phyloP scores from a whole-genome alignment of 1,140 invertebrate species.

The Reticulitermes speratus region DNA sequence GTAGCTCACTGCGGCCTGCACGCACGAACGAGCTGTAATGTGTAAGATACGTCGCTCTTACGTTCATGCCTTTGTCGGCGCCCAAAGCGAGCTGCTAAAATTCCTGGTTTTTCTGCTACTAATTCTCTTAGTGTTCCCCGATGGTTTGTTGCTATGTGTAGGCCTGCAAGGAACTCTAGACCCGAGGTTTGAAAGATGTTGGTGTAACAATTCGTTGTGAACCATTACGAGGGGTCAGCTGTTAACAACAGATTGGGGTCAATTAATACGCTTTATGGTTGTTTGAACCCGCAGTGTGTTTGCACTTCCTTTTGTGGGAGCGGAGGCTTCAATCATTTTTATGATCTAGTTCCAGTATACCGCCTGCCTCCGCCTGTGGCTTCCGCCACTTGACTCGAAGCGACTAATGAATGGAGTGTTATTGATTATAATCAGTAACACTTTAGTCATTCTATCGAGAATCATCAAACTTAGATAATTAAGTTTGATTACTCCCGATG shows the following conservation, averaged over 20 bases:
- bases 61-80: too few relatives aligned
- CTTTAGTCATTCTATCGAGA: too few relatives aligned
- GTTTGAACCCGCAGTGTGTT: not conserved
- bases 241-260: not conserved
- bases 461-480: too few relatives aligned
- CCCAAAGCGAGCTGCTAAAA: too few relatives aligned
- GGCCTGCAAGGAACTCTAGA: too few relatives aligned
- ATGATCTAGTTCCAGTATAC: not conserved
- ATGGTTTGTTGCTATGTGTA: too few relatives aligned
- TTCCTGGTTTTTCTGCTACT: too few relatives aligned
- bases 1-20: too few relatives aligned
- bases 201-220: not conserved
- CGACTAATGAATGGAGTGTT: not conserved
- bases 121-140: too few relatives aligned
- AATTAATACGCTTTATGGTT: conserved; percentile 4
- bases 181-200: too few relatives aligned
- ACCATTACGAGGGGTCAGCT: not conserved
- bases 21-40: too few relatives aligned
- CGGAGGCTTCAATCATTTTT: conserved; percentile 31
- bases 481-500: not conserved
- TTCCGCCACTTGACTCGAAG: not conserved
- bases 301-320: conserved; percentile 5
- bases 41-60: too few relatives aligned
- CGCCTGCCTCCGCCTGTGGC: not conserved
- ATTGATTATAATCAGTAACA: not conserved